These are phyloP conservation scores for Amphiprion ocellaris DNA, from an alignment of 2,113 vertebrate genomes.

Conservation along the genomic window DNA sequence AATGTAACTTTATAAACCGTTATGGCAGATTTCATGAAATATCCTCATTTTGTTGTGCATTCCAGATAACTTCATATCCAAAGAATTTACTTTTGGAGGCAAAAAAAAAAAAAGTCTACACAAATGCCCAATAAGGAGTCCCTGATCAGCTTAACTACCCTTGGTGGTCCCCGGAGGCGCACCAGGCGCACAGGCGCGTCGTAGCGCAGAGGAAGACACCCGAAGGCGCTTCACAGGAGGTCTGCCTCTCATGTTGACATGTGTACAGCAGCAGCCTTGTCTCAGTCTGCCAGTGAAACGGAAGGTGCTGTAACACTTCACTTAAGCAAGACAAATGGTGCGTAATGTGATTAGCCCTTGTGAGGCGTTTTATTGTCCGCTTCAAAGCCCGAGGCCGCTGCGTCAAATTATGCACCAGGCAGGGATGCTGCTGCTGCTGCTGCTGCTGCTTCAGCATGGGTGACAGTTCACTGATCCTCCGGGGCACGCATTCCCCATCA, in stretches of 20 bases:
- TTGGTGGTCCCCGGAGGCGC: constrained; percentile 46
- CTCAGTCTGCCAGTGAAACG: constrained; percentile 28
- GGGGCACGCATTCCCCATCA: neutral
- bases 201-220: constrained; percentile 43
- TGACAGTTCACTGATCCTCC: constrained; percentile 24
- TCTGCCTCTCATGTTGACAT: constrained; percentile 34
- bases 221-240: constrained; percentile 50
- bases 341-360: constrained; percentile 78
- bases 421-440: constrained; percentile 24
- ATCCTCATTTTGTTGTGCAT: too few species aligned
- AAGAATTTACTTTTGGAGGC: neutral
- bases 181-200: constrained; percentile 32
- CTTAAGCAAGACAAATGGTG: constrained; percentile 82
- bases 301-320: constrained; percentile 73
- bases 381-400: constrained; percentile 71
- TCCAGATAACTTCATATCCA: too few species aligned
- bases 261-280: constrained; percentile 29
- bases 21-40: too few species aligned
- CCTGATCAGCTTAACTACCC: constrained; percentile 2
- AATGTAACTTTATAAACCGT: neutral
- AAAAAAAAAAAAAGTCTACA: neutral
- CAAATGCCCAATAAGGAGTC: neutral
- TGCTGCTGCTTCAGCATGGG: constrained; percentile 11
- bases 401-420: constrained; percentile 68
- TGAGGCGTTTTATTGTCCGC: constrained; percentile 77